Evolutionary conservation across 2,888 invertebrate species (phyloP), one percentile per base, ranked within the genome.

Genomic region (Apotomis betuletana): DNA sequence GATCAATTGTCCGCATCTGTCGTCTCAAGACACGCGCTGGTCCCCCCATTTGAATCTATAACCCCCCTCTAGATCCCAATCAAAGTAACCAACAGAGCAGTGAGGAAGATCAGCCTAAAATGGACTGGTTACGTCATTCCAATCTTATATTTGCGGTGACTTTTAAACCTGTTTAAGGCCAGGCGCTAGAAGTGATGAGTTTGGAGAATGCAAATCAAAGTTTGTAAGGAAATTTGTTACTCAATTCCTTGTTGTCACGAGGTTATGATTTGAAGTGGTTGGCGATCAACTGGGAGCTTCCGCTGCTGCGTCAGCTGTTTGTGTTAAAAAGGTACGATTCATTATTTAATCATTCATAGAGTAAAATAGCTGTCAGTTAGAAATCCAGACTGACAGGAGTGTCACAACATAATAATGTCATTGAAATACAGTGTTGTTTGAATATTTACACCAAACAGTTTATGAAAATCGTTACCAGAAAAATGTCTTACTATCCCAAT

Each of bases 201-300:
- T 67, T 5, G 6, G 15, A 9, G 68, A 52, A 59, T 1, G 79
- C 55, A 77, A 60, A 59, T 9, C 60, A 78, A 80, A 79, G 62
- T 79, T 86, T 85, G 90, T 88, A 88, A 91, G 90, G 82, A 87
- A 87, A 85, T 85, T 85, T 87, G 87, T 91, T 91, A 92, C 88
- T 90, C 90, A 91, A 92, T 91, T 89, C 86, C 83, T 84, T 90
- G 90, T 90, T 90, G 90, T 90, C 87, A 89, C 87, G 88, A 90
- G 90, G 90, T 90, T 90, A 91, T 90, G 89, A 90, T 88, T 89
- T 90, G 90, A 89, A 91, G 91, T 91, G 92, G 91, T 92, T 90
- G 88, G 91, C 89, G 90, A 91, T 91, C 90, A 92, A 92, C 91
- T 87, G 89, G 90, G 84, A 83, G 88, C 85, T 92, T 92, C 92